Conservation (phyloP, 2,797 vertebrate genomes). For the Falco peregrinus region DNA sequence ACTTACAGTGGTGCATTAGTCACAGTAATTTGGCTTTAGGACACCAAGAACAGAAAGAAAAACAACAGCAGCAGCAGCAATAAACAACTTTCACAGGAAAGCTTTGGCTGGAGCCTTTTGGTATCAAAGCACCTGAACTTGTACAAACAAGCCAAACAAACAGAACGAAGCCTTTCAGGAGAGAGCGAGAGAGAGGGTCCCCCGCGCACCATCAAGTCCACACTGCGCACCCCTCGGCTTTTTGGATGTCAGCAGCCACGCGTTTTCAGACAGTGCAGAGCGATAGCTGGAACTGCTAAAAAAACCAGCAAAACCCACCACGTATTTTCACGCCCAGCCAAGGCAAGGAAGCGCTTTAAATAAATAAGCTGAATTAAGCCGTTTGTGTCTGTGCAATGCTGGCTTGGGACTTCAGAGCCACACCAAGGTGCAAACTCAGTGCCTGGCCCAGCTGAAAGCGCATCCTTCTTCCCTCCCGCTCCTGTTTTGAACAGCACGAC, state of each 20-base stretch:
- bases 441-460: neutral
- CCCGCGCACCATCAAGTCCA: no score
- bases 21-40: slow-evolving; percentile 32
- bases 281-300: neutral
- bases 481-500: fast-evolving
- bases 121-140: neutral
- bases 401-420: neutral
- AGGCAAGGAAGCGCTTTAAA: neutral
- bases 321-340: neutral
- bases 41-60: slow-evolving; percentile 37
- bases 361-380: neutral
- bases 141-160: neutral
- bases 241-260: fast-evolving
- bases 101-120: neutral
- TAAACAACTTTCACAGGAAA: slow-evolving; percentile 4
- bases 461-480: neutral
- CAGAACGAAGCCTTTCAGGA: neutral
- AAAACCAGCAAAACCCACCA: neutral
- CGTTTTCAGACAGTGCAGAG: neutral
- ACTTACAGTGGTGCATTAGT: neutral
- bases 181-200: neutral
- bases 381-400: neutral
- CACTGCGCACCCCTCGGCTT: fast-evolving
- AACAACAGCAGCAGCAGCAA: neutral
- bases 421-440: neutral